phyloP scores from a whole-genome alignment of 2,113 vertebrate genomes.

The Xiphophorus maculatus region DNA sequence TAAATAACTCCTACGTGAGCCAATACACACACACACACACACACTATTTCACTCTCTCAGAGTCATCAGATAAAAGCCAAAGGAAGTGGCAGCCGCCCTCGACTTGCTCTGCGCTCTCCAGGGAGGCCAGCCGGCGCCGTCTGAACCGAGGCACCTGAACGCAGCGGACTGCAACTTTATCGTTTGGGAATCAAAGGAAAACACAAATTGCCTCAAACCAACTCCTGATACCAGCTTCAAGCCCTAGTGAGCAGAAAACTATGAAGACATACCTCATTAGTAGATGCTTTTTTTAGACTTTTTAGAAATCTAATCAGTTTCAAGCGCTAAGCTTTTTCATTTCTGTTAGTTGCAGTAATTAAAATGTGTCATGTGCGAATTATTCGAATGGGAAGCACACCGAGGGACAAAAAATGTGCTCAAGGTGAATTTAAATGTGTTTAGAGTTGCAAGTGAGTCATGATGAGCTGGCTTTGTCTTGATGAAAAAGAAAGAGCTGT shows the following conservation, averaged over 20 bases:
- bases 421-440: constrained; percentile 21
- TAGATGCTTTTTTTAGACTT: constrained; percentile 7
- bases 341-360: constrained; percentile 13
- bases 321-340: neutral
- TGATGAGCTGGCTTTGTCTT: neutral
- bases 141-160: constrained; percentile 60
- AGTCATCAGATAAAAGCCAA: constrained; percentile 72
- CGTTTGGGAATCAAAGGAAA: constrained; percentile 43
- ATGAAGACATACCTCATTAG: constrained; percentile 17
- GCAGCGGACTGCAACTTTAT: constrained; percentile 51
- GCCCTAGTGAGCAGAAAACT: constrained; percentile 14
- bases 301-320: constrained; percentile 1
- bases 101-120: constrained; percentile 66
- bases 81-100: constrained; percentile 72
- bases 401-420: constrained; percentile 26
- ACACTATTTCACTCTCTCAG: constrained; percentile 44
- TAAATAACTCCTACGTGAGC: constrained; percentile 51
- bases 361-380: constrained; percentile 23
- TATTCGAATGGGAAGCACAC: constrained; percentile 5
- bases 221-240: constrained; percentile 18
- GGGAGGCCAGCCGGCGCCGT: constrained; percentile 68
- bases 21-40: neutral
- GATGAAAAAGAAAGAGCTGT: neutral
- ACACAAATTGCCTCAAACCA: constrained; percentile 20
- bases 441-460: constrained; percentile 10